These are phyloP conservation scores for Platycercus adscitus DNA, from an alignment of 2,113 vertebrate genomes.

Conservation along the genomic window DNA sequence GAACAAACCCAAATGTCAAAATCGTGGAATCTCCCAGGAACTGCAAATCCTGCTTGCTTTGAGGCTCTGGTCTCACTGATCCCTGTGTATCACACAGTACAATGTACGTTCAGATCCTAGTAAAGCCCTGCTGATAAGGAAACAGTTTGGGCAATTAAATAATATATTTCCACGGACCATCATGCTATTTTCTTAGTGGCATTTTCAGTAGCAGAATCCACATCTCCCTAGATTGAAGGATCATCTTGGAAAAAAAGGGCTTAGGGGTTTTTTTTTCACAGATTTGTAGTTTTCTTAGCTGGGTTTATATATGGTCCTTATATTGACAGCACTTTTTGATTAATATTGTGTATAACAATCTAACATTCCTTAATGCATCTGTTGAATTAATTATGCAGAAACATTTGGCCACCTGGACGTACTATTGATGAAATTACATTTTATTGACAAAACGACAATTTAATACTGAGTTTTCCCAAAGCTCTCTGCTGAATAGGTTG, in stretches of 20 bases:
- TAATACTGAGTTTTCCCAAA: slow-evolving; percentile 66
- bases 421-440: slow-evolving; percentile 72
- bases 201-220: slow-evolving; percentile 13
- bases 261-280: background rate
- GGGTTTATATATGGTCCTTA: slow-evolving; percentile 52
- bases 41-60: background rate
- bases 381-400: slow-evolving; percentile 78
- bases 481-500: slow-evolving; percentile 11
- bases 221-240: background rate
- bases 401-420: slow-evolving; percentile 41
- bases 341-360: slow-evolving; percentile 73
- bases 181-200: slow-evolving; percentile 30
- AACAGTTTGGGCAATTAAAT: background rate
- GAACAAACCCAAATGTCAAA: background rate
- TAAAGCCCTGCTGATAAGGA: background rate
- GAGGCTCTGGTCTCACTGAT: background rate
- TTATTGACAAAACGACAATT: slow-evolving; percentile 79
- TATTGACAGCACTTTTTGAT: slow-evolving; percentile 74
- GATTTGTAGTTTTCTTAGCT: slow-evolving; percentile 11
- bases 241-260: background rate
- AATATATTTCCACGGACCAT: background rate
- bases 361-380: slow-evolving; percentile 76
- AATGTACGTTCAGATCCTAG: background rate
- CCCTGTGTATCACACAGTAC: background rate
- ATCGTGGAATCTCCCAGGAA: background rate